Conservation (phyloP, 2,888 invertebrate genomes). For the Brachylomia viminalis region DNA sequence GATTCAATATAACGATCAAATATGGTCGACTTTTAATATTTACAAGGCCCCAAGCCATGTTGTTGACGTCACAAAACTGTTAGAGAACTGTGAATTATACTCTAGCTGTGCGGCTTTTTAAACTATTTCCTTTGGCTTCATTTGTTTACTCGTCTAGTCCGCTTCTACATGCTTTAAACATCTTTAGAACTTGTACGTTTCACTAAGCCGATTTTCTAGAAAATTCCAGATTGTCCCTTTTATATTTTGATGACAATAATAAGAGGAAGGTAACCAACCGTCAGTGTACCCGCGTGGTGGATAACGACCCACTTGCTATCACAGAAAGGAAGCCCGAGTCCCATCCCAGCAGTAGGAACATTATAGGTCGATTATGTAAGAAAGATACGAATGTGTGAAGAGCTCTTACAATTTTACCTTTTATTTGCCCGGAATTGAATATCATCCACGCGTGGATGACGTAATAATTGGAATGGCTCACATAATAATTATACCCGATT, state of each 20-base stretch:
- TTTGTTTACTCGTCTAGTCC: slow-evolving; percentile 55
- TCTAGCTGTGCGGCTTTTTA: slow-evolving; percentile 40
- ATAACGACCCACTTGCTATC: not conserved
- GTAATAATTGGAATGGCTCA: slow-evolving; percentile 27
- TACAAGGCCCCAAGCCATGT: slow-evolving; percentile 4
- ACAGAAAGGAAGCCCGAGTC: not conserved
- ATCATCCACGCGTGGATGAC: slow-evolving; percentile 2
- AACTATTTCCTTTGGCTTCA: slow-evolving; percentile 49
- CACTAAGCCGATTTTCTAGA: slow-evolving; percentile 45
- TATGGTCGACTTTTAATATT: slow-evolving; percentile 20
- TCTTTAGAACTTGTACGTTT: slow-evolving; percentile 54
- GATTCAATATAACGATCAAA: slow-evolving; percentile 11
- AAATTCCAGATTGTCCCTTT: slow-evolving; percentile 1
- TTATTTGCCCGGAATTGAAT: slow-evolving; percentile 4
- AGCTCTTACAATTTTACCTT: not conserved
- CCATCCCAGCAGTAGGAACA: not conserved
- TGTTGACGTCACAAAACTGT: slow-evolving; percentile 37
- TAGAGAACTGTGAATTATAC: slow-evolving; percentile 58
- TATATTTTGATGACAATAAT: not conserved
- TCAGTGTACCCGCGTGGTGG: not conserved
- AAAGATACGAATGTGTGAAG: slow-evolving; percentile 4
- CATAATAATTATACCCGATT: slow-evolving; percentile 33
- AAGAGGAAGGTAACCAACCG: too few species aligned
- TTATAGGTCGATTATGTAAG: not conserved
- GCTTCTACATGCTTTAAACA: slow-evolving; percentile 52